Conservation (phyloP, 2,113 vertebrate genomes). For the Alouatta palliata region DNA sequence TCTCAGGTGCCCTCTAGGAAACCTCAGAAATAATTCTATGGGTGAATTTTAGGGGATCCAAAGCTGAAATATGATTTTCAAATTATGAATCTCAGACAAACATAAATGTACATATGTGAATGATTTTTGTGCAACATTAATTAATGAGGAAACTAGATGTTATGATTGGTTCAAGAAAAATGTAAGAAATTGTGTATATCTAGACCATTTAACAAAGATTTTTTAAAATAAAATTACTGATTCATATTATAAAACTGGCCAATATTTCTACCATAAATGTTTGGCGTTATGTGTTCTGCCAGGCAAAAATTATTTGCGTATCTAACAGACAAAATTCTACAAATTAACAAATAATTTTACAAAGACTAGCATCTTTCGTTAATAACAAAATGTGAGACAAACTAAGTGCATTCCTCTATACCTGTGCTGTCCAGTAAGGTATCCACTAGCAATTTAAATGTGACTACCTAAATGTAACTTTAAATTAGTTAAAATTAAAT, state of each 20-base stretch:
- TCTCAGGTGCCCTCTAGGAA: background rate
- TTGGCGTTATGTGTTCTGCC: background rate
- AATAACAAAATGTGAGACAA: background rate
- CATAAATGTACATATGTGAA: background rate
- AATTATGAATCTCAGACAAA: background rate
- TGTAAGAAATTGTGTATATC: background rate
- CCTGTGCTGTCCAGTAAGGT: too few relatives aligned
- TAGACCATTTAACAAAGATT: background rate
- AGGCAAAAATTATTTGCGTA: background rate
- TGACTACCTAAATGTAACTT: background rate
- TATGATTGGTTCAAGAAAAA: background rate
- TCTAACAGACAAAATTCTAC: background rate
- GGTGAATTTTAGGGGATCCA: background rate
- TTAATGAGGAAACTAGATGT: background rate
- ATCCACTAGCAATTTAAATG: background rate
- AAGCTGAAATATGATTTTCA: slow-evolving; percentile 3
- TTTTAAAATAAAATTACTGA: background rate
- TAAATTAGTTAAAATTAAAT: slow-evolving; percentile 1
- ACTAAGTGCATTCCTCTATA: background rate
- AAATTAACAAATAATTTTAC: background rate
- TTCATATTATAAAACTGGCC: background rate
- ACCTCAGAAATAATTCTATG: slow-evolving; percentile 2
- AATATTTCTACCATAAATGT: background rate
- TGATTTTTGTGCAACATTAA: background rate
- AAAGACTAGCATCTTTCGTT: background rate